Conservation (phyloP, 2,888 invertebrate species). For the Drosophila quasianomalipes region DNA sequence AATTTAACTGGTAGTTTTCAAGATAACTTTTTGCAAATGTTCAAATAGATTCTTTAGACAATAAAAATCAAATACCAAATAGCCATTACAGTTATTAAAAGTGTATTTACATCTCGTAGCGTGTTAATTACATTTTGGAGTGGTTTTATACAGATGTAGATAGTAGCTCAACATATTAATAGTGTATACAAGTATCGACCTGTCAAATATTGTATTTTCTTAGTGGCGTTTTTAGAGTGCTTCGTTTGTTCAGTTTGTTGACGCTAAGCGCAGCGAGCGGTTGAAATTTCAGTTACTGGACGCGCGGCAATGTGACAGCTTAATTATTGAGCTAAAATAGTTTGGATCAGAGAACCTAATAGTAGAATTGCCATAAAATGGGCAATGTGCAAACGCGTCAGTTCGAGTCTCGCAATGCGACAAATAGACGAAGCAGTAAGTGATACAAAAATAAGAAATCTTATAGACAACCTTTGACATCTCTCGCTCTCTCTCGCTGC, state of each 20-base stretch:
- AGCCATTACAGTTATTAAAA: background rate
- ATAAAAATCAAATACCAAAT: background rate
- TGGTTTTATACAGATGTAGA: background rate
- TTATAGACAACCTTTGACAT: background rate
- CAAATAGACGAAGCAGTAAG: slow-evolving; percentile 78
- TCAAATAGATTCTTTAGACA: background rate
- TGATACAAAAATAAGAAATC: background rate
- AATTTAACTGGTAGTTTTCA: background rate
- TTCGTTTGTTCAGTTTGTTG: slow-evolving; percentile 64
- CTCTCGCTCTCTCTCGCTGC: too few species aligned
- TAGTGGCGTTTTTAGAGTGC: slow-evolving; percentile 35
- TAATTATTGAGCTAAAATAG: slow-evolving; percentile 51
- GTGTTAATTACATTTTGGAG: background rate
- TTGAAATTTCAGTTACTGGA: slow-evolving; percentile 55
- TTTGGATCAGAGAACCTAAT: slow-evolving; percentile 8
- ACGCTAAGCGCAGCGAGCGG: slow-evolving; percentile 51
- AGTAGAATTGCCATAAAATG: slow-evolving; percentile 56
- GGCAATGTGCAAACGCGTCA: slow-evolving; percentile 77
- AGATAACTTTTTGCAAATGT: background rate
- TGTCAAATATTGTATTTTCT: background rate
- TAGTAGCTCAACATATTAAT: background rate
- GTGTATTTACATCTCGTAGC: background rate
- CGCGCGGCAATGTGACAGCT: slow-evolving; percentile 49
- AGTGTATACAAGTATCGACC: slow-evolving; percentile 37
- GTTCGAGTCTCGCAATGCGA: slow-evolving; percentile 60